These are phyloP conservation scores for Larimichthys crocea DNA, from an alignment of 2,113 vertebrate species.

Conservation along the genomic window DNA sequence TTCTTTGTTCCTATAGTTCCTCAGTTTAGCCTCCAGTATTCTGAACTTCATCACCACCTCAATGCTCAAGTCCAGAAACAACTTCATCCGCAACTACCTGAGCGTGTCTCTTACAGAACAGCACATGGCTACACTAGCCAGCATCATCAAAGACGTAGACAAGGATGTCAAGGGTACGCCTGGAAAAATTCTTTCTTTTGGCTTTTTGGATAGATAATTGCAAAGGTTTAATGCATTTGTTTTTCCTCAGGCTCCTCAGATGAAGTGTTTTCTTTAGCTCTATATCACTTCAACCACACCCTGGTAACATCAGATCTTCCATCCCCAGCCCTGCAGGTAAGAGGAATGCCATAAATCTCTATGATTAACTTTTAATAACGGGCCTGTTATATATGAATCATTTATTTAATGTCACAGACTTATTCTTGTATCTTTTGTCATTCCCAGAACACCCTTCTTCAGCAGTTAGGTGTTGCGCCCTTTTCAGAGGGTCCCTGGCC, in stretches of 20 bases:
- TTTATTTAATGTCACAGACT: background rate
- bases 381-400: background rate
- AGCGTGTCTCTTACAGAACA: constrained; percentile 96
- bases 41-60: constrained; percentile 97
- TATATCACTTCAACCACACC: constrained; percentile 99
- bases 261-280: constrained; percentile 95
- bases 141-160: constrained; percentile 99
- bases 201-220: background rate
- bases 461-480: constrained; percentile 95
- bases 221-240: background rate
- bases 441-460: constrained; percentile 92
- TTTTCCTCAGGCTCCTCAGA: constrained; percentile 89
- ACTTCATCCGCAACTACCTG: constrained; percentile 98
- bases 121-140: constrained; percentile 96
- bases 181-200: background rate
- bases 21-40: constrained; percentile 96
- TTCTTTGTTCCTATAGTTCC: constrained; percentile 85
- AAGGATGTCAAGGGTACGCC: constrained; percentile 94
- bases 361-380: background rate
- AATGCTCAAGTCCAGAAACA: constrained; percentile 98
- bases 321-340: constrained; percentile 94
- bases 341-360: background rate
- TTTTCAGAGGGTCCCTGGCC: constrained; percentile 97
- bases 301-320: constrained; percentile 97
- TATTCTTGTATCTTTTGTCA: constrained; percentile 38